These are phyloP conservation scores for Acleris cristana DNA, from an alignment of 2,888 invertebrate species.

Conservation along the genomic window DNA sequence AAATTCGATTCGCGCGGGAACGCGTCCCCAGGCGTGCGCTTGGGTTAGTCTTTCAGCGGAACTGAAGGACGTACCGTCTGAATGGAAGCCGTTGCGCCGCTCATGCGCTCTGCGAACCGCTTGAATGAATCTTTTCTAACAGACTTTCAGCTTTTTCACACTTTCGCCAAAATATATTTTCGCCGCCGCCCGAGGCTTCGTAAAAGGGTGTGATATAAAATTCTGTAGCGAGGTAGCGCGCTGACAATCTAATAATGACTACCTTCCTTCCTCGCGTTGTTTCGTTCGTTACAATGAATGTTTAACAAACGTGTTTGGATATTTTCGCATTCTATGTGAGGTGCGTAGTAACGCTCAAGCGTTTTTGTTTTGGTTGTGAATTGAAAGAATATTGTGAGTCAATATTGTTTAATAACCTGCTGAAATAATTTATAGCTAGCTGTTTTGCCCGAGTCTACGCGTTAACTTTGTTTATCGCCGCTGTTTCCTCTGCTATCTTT, in stretches of 20 bases:
- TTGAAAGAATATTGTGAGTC: no score
- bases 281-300: constrained; percentile 28
- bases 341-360: neutral
- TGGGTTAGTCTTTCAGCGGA: constrained; percentile 65
- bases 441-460: no score
- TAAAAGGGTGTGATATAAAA: constrained; percentile 43
- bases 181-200: constrained; percentile 48
- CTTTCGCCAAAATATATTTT: constrained; percentile 49
- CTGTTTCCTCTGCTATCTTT: no score
- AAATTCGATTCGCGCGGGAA: constrained; percentile 64
- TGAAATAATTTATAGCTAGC: no score
- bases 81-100: constrained; percentile 60
- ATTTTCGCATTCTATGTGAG: constrained; percentile 2
- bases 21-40: constrained; percentile 66
- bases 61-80: constrained; percentile 71
- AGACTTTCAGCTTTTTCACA: constrained; percentile 61
- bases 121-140: constrained; percentile 55
- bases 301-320: constrained; percentile 8
- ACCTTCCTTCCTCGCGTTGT: constrained; percentile 19
- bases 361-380: no score
- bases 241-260: constrained; percentile 35
- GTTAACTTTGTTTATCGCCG: no score
- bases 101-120: constrained; percentile 64
- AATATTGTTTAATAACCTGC: no score
- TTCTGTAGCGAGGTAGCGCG: constrained; percentile 21